phyloP scores from a whole-genome alignment of 1,140 invertebrate species.

The Plutomurus gul region DNA sequence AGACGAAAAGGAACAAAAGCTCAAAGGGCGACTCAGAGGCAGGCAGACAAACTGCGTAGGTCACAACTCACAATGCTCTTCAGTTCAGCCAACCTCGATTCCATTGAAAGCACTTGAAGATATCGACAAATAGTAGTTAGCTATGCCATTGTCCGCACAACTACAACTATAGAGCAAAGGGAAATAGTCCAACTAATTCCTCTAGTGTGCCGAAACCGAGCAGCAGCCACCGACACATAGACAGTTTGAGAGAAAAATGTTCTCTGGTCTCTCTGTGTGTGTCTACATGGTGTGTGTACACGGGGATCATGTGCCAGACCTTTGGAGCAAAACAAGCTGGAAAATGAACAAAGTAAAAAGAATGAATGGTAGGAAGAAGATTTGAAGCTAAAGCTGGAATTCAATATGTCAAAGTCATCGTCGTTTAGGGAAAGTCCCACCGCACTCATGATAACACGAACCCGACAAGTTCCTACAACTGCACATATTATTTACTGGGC shows the following conservation, averaged over 20 bases:
- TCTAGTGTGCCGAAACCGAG: slow-evolving; percentile 22
- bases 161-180: background rate
- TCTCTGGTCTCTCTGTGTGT: background rate
- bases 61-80: background rate
- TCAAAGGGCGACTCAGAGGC: background rate
- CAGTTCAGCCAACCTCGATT: background rate
- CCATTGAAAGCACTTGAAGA: slow-evolving; percentile 8
- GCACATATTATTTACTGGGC: background rate
- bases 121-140: slow-evolving; percentile 18
- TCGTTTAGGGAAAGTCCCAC: background rate
- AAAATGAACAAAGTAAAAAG: background rate
- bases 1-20: slow-evolving; percentile 26
- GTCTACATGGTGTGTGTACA: background rate
- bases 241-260: background rate
- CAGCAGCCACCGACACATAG: background rate
- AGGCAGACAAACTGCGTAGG: background rate
- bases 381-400: background rate
- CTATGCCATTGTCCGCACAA: background rate
- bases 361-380: background rate
- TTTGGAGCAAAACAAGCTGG: background rate
- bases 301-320: background rate
- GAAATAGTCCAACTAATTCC: slow-evolving; percentile 15
- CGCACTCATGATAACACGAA: background rate
- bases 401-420: background rate
- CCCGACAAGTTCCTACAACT: background rate